Evolutionary conservation across 2,888 invertebrate genomes (phyloP), one percentile per base, ranked within the genome.

Genomic region (Drosophila pseudotakahashii): DNA sequence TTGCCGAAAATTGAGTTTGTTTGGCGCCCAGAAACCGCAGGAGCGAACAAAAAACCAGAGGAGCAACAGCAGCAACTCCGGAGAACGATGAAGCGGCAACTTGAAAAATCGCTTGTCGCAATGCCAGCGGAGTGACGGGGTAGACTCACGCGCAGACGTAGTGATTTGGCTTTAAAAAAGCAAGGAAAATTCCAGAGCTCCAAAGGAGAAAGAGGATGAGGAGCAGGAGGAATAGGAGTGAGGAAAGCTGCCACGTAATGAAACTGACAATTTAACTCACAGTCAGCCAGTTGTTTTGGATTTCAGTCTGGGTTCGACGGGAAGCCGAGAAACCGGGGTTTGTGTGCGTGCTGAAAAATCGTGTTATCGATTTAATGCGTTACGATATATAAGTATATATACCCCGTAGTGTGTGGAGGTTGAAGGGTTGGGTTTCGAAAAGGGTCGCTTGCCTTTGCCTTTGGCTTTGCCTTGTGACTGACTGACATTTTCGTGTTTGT

Each of bases 331-430:
- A 42, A 72, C 72, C 54, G 78, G 67, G 68, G 62, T 23, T 23
- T 72, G 70, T 79, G 75, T 69, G 82, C 82, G 82, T 82, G 85
- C 70, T 89, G 80, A 88, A 88, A 88, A 88, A 89, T 89, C 75
- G 76, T 88, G 85, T 86, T 89, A 86, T 89, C 88, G 88, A 89
- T 88, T 89, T 86, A 82, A 89, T 83, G 80, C 75, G 79, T 76
- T 71, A 60, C 76, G 72, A 60, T 54, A 30, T 39, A 19, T 47
- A 48, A 51, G 23, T 16, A 19, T 11, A 13, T 52, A 50, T 14
- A 30, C n/a, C 37, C 30, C 13, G n/a, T 13, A 14, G 57, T 55
- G 16, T 58, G 60, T 39, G 13, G 37, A 26, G 59, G 41, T 9
- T n/a, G 64, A 79, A 79, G 81, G 84, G 78, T 83, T 78, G 39